These are phyloP conservation scores for Aptenodytes forsteri DNA, from an alignment of 2,113 vertebrate species.

Conservation along the genomic window DNA sequence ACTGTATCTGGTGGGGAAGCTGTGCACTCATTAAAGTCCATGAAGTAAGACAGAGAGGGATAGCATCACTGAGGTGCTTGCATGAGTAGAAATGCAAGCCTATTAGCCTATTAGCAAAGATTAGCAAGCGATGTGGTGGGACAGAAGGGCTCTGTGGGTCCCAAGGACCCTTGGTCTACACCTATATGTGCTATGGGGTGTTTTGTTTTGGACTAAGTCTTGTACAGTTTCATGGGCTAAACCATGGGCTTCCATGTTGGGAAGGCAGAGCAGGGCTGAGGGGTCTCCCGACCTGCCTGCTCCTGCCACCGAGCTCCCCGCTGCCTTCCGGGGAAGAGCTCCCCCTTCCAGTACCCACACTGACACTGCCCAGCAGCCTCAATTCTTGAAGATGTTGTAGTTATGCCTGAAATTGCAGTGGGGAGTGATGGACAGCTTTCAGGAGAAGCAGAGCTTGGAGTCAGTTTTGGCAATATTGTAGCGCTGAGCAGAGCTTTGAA, in stretches of 20 bases:
- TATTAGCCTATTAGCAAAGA: background rate
- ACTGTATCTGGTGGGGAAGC: background rate
- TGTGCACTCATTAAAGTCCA: background rate
- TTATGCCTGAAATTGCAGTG: background rate
- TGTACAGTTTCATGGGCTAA: background rate
- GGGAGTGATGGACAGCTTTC: background rate
- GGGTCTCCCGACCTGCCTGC: accelerated
- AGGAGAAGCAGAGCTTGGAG: background rate
- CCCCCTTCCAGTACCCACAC: accelerated
- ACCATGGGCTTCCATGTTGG: background rate
- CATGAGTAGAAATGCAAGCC: background rate
- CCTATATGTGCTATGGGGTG: accelerated
- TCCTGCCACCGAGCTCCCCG: accelerated
- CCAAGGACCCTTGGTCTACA: background rate
- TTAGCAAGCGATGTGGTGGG: background rate
- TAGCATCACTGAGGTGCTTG: background rate
- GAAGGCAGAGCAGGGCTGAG: background rate
- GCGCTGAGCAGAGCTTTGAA: background rate
- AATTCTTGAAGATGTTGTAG: background rate
- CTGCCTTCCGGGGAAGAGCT: background rate
- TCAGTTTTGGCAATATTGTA: background rate
- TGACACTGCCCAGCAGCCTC: background rate
- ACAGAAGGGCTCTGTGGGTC: background rate
- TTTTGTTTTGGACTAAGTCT: background rate
- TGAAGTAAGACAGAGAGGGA: background rate